Base-by-base conservation (phyloP, 1,140 invertebrate species). In the Spodoptera frugiperda region DNA sequence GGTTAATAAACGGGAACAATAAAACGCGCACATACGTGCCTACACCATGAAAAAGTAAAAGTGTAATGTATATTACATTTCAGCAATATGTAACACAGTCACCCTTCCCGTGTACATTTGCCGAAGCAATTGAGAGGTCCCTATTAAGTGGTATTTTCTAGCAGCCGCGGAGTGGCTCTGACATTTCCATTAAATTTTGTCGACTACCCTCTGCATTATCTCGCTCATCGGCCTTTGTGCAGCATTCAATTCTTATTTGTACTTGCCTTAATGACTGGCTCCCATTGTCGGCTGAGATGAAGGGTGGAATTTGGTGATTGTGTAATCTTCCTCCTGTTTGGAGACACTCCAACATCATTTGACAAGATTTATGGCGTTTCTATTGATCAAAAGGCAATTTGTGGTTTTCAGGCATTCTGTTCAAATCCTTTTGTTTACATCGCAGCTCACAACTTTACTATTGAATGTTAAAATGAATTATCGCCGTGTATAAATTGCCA, bases 151-250 rank as follows among this genome's bases (percentile, higher is more conserved):
- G 68, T 72, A 55, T 72, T 55, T 72, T 57, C 51, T 57, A 39
- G 39, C 12, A 5, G 63, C 9, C 44, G 48, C 21, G 53, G 72
- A 67, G 48, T 84, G 83, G 51, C 44, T 46, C 48, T 81, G 83
- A 84, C 83, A 76, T 80, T 84, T 84, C 78, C 70, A 84, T 84
- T 84, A 82, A 80, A 81, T 65, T 71, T 76, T 65, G 33, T 73
- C 68, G 73, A 63, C 59, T 63, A 63, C 59, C 59, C 59, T 63
- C 19, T 49, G 46, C 44, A 67, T 67, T 67, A 67, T 67, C 63
- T 67, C 39, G 44, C 44, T 55, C 67, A 70, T 70, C 68, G 10
- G 15, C 68, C 68, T 46, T 72, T 57, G 51, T 57, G 39, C 67
- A 51, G 48, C 53, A 57, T 72, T 72, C 53, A 21, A 67, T 67